Percentiles rank a stretch among this genome's conserved stretches.
Conservation (phyloP, 1,140 invertebrate genomes). For the Aphaenogaster ashmeadi region DNA sequence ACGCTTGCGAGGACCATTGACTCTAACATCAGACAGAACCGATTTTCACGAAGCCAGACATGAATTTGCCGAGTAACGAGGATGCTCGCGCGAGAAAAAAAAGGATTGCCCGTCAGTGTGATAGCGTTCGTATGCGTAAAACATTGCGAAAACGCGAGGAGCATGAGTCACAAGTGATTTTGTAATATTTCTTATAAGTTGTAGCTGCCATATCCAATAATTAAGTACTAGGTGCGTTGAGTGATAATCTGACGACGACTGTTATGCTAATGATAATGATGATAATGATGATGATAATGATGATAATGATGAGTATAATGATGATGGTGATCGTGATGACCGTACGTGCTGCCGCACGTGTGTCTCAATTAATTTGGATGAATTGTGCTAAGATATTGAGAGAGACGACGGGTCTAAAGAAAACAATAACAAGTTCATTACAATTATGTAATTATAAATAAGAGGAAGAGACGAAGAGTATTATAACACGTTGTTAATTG, state of each 20-base stretch:
- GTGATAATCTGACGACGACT: conserved; percentile 77
- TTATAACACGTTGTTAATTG: conserved; percentile 88
- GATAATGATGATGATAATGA: conserved; percentile 67
- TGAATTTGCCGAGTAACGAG: conserved; percentile 49
- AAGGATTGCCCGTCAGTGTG: conserved; percentile 68
- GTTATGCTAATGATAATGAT: conserved; percentile 75
- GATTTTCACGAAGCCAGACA: conserved; percentile 44
- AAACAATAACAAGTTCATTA: conserved; percentile 87
- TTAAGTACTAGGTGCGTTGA: conserved; percentile 78
- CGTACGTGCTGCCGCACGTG: conserved; percentile 79
- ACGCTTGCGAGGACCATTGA: conserved; percentile 28
- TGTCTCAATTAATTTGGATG: conserved; percentile 81
- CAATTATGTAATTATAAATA: conserved; percentile 87
- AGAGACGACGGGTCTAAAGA: conserved; percentile 85
- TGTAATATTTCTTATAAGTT: conserved; percentile 87
- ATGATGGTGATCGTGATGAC: conserved; percentile 75
- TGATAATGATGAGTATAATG: conserved; percentile 1
- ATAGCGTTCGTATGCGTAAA: conserved; percentile 70
- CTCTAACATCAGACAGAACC: conserved; percentile 50
- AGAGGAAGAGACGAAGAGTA: conserved; percentile 86
- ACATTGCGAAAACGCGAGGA: conserved; percentile 65
- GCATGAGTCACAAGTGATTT: conserved; percentile 84
- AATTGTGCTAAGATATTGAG: conserved; percentile 83
- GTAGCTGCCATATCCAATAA: conserved; percentile 86
- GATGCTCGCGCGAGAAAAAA: conserved; percentile 64